These are phyloP conservation scores for roundworm (Caenorhabditis elegans) DNA, from an alignment of 1,140 invertebrate genomes.

Conservation along the genomic window WBcel235 BX284603.4:8676001-8676500, in stretches of 20 bases:
- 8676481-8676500: no score
- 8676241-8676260: constrained; percentile 99
- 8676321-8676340: constrained; percentile 92
- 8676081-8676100: no score
- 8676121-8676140: no score
- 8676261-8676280: constrained; percentile 88
- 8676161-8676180: no score
- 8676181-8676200: no score
- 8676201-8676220: not conserved
- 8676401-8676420: constrained; percentile 94
- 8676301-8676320: constrained; percentile 88
- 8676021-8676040: no score
- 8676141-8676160: no score
- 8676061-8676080: no score
- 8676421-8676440: constrained; percentile 99
- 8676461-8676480: no score
- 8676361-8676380: constrained; percentile 98
- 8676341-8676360: constrained; percentile 97
- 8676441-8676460: constrained; percentile 98
- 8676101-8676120: no score
- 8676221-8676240: constrained; percentile 74
- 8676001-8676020: no score
- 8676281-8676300: constrained; percentile 91
- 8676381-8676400: constrained; percentile 91
- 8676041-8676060: no score